phyloP scores from a whole-genome alignment of 2,797 vertebrate species.

The Crenuchus spilurus region DNA sequence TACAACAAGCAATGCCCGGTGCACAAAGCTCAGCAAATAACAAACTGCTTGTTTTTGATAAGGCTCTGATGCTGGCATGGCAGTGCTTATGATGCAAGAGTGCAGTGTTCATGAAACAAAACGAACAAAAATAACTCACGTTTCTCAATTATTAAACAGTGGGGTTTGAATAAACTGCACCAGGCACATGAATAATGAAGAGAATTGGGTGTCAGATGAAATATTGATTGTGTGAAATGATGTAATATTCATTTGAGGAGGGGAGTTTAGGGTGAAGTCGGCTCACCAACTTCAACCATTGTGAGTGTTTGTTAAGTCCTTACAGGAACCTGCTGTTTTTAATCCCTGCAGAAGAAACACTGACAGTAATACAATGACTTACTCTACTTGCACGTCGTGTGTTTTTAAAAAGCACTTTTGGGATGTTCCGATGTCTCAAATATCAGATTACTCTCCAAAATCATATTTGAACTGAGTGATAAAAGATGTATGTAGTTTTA shows the following conservation, averaged over 20 bases:
- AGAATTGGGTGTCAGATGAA: conserved; percentile 53
- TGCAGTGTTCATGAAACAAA: conserved; percentile 7
- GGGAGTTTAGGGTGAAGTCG: conserved; percentile 39
- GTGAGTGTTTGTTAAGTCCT: not conserved
- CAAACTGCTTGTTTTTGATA: not conserved
- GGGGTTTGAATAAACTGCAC: conserved; percentile 31
- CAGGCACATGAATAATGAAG: conserved; percentile 48
- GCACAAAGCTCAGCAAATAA: not conserved
- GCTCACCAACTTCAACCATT: conserved; percentile 6
- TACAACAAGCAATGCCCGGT: not conserved
- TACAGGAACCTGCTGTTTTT: not conserved
- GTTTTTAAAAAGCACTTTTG: no score
- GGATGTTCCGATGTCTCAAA: no score
- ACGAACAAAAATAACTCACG: conserved; percentile 20
- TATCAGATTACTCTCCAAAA: no score
- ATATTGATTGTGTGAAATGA: conserved; percentile 53
- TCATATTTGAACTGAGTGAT: no score
- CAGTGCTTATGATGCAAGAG: not conserved
- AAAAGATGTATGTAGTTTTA: no score
- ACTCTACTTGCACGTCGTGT: no score
- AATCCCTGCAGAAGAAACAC: not conserved
- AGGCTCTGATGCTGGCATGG: not conserved
- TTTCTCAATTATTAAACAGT: conserved; percentile 44
- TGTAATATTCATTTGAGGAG: conserved; percentile 49
- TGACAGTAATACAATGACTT: not conserved